Conservation (phyloP, 2,113 vertebrate genomes). For the Oenanthe oenanthe region DNA sequence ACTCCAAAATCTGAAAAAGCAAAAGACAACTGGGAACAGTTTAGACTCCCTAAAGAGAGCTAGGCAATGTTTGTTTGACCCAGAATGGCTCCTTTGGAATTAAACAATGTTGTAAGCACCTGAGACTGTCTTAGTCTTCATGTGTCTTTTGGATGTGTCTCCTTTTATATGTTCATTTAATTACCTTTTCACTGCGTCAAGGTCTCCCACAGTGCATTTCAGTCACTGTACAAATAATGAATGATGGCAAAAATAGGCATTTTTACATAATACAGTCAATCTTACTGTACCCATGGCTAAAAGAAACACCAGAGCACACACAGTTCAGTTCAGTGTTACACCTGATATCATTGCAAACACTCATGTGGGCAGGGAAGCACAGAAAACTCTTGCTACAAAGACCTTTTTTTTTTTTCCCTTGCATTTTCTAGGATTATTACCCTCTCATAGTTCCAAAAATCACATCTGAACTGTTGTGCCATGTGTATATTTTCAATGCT, state of each 20-base stretch:
- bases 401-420: neutral
- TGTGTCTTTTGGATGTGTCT: neutral
- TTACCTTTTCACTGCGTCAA: neutral
- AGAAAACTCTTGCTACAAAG: neutral
- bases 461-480: neutral
- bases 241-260: neutral
- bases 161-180: neutral
- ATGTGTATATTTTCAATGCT: neutral
- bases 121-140: neutral
- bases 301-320: neutral
- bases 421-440: neutral
- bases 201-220: neutral
- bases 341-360: neutral
- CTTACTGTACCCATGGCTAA: neutral
- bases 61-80: neutral
- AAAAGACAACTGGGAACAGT: neutral
- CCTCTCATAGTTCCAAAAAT: neutral
- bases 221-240: neutral
- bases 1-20: neutral
- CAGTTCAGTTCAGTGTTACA: neutral
- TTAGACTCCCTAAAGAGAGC: neutral
- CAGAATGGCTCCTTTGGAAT: neutral
- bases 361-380: neutral
- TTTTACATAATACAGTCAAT: slow-evolving; percentile 17
- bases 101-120: neutral